Evolutionary conservation across 2,888 invertebrate species (phyloP).

Genomic region (Epinotia brunnichana): DNA sequence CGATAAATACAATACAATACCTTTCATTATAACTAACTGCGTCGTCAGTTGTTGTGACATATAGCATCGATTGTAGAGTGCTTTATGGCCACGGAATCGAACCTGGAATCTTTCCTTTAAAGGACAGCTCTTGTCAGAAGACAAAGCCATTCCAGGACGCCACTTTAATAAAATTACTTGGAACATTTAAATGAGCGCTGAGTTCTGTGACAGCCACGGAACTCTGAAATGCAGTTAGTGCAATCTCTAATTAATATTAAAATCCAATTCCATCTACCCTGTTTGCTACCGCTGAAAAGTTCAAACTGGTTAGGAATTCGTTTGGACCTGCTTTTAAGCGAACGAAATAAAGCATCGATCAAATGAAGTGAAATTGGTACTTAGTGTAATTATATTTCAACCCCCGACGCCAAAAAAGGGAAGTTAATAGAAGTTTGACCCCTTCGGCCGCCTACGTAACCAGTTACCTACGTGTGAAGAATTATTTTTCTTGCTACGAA

Average conservation of each 20-base stretch:
- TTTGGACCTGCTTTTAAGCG: constrained; percentile 46
- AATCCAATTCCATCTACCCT: constrained; percentile 56
- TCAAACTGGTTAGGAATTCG: constrained; percentile 52
- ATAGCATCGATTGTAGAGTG: no score
- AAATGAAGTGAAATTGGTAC: background rate
- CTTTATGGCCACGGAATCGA: background rate
- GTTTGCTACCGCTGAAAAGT: constrained; percentile 50
- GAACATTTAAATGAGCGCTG: constrained; percentile 5
- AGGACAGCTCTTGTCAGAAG: background rate
- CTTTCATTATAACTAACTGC: no score
- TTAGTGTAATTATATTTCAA: background rate
- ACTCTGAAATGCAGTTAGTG: constrained; percentile 50
- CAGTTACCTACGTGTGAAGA: no score
- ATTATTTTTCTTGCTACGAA: no score
- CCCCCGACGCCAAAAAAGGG: no score
- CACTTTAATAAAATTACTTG: constrained; percentile 11
- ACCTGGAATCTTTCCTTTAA: background rate
- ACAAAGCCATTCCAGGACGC: background rate
- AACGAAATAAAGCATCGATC: background rate
- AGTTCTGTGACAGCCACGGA: constrained; percentile 29
- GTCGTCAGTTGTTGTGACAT: no score
- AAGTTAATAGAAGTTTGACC: no score
- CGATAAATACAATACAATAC: no score
- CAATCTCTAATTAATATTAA: constrained; percentile 63
- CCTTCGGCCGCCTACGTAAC: no score